Evolutionary conservation across 35 echinoderm and acorn worm genomes (phyloP).

Genomic region (Ophiothrix spiculata): DNA sequence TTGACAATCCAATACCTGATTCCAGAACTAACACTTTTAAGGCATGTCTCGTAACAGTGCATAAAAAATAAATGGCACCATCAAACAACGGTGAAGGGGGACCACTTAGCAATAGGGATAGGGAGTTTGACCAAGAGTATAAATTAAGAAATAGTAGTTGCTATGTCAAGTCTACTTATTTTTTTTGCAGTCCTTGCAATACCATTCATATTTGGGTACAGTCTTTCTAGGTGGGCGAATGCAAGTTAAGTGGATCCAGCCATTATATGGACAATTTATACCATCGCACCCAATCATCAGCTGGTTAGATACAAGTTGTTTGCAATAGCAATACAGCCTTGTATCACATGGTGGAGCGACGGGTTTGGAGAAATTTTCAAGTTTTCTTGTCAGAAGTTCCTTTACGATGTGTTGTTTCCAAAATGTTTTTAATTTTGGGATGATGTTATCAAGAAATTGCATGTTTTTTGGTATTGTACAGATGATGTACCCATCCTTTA

Average conservation of each 20-base stretch:
- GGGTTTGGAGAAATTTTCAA: neutral
- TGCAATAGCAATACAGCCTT: constrained; percentile 1
- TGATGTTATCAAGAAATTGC: neutral
- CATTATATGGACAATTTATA: neutral
- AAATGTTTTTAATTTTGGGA: neutral
- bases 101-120: neutral
- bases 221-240: neutral
- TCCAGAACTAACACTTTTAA: neutral
- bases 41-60: neutral
- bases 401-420: neutral
- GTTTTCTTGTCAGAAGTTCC: neutral
- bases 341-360: neutral
- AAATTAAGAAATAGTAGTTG: too few species aligned
- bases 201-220: neutral
- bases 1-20: too few species aligned
- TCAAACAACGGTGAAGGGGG: neutral
- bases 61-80: neutral
- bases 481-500: neutral
- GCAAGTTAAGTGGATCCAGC: constrained; percentile 3
- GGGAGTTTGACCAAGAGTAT: neutral
- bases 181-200: too few species aligned
- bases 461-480: neutral
- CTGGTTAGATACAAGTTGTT: neutral
- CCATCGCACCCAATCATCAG: neutral
- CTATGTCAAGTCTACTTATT: too few species aligned